Evolutionary conservation across 1,140 invertebrate genomes (phyloP).

Genomic region (Agraylea sexmaculata): DNA sequence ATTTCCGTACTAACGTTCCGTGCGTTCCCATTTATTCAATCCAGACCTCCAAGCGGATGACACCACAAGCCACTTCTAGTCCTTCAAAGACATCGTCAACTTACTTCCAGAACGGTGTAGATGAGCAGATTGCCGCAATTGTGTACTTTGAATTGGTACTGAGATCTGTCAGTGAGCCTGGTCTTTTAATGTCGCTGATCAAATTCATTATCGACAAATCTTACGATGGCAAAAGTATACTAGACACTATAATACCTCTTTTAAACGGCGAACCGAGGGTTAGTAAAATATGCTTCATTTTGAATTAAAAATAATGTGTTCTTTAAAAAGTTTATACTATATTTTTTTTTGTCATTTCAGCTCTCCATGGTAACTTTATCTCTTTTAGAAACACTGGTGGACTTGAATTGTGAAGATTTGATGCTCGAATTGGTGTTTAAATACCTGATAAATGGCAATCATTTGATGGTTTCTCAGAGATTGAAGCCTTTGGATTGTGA

Average conservation of each 20-base stretch:
- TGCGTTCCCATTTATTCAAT: conserved; percentile 15
- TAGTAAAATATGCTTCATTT: conserved; percentile 23
- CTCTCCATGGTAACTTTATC: conserved; percentile 82
- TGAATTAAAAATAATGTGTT: too few species aligned
- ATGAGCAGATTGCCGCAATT: conserved; percentile 82
- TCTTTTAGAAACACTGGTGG: conserved; percentile 81
- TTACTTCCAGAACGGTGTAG: conserved; percentile 59
- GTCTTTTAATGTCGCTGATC: conserved; percentile 69
- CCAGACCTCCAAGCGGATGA: conserved; percentile 23
- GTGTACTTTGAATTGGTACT: conserved; percentile 85
- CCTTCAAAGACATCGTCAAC: too few species aligned
- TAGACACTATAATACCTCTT: conserved; percentile 67
- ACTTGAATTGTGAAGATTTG: conserved; percentile 94
- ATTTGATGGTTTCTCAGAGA: conserved; percentile 73
- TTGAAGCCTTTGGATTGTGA: conserved; percentile 64
- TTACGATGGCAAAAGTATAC: conserved; percentile 66
- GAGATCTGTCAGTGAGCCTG: conserved; percentile 74
- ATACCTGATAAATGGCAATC: conserved; percentile 78
- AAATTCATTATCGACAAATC: conserved; percentile 76
- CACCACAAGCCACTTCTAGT: conserved; percentile 29
- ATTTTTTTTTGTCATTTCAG: conserved; percentile 39
- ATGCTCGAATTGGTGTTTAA: conserved; percentile 85
- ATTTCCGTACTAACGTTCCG: conserved; percentile 19
- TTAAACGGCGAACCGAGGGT: conserved; percentile 62
- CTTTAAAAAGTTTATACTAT: too few species aligned